These are phyloP conservation scores for Empis livida DNA, from an alignment of 2,888 invertebrate species.

Conservation along the genomic window DNA sequence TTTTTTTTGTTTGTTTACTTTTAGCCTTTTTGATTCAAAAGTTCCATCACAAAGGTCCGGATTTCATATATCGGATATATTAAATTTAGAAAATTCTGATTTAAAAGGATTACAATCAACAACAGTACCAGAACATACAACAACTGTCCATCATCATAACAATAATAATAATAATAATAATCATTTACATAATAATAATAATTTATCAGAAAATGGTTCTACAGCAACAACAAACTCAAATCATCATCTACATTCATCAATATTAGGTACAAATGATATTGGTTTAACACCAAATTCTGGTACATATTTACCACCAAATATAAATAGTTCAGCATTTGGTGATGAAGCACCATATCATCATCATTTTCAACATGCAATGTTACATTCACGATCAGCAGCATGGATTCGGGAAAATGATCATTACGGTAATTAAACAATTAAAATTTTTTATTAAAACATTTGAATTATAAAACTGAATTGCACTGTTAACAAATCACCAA, in stretches of 20 bases:
- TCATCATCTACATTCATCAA: conserved; percentile 17
- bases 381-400: conserved; percentile 24
- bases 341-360: conserved; percentile 31
- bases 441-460: too few species aligned
- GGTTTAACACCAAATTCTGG: conserved; percentile 7
- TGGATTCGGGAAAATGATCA: conserved; percentile 35
- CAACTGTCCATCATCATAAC: conserved; percentile 10
- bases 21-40: conserved; percentile 59
- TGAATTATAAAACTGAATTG: too few species aligned
- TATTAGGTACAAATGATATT: conserved; percentile 5
- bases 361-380: conserved; percentile 33
- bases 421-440: conserved; percentile 26
- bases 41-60: conserved; percentile 56
- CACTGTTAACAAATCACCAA: too few species aligned
- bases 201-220: conserved; percentile 12
- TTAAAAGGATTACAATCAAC: conserved; percentile 18
- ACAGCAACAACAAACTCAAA: conserved; percentile 4
- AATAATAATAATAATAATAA: conserved; percentile 15
- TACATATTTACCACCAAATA: conserved; percentile 29
- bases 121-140: conserved; percentile 9
- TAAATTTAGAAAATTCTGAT: conserved; percentile 66
- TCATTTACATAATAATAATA: conserved; percentile 12
- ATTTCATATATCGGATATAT: conserved; percentile 86
- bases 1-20: too few species aligned
- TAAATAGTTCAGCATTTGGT: conserved; percentile 21